Evolutionary conservation across 2,797 vertebrate species (phyloP).

Genomic region (Rallus crepitans): DNA sequence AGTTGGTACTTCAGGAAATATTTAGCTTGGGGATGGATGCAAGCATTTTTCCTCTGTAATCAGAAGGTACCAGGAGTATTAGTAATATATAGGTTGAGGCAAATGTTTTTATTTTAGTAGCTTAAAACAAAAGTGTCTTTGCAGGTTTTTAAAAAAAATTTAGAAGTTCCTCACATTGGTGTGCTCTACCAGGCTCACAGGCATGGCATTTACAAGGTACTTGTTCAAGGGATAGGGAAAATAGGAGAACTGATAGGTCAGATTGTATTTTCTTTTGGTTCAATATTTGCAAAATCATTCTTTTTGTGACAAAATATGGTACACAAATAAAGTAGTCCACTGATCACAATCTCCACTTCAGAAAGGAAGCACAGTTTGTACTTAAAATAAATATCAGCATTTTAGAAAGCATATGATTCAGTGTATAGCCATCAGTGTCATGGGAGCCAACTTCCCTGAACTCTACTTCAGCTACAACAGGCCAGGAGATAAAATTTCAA

Average conservation of each 20-base stretch:
- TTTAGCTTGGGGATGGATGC: neutral
- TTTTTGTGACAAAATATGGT: neutral
- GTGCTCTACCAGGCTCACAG: neutral
- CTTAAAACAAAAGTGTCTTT: neutral
- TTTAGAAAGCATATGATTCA: neutral
- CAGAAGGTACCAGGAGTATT: neutral
- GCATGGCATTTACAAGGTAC: neutral
- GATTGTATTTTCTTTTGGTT: neutral
- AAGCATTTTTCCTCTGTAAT: neutral
- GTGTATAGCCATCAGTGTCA: neutral
- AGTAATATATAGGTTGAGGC: neutral
- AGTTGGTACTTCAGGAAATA: slow-evolving; percentile 9
- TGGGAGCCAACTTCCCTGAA: neutral
- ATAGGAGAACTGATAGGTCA: neutral
- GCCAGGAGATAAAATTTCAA: neutral
- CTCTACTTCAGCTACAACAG: neutral
- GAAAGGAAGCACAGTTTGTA: neutral
- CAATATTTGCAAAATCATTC: neutral
- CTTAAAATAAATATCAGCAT: neutral
- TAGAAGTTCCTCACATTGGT: neutral
- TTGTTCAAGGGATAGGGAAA: neutral
- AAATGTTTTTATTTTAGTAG: neutral
- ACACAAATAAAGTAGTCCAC: neutral
- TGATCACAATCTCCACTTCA: neutral
- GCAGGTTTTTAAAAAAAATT: neutral